A percentile compares a stretch with the other conserved stretches of the same genome.
Conservation (phyloP, 1,140 invertebrate species). For the Tachypleus tridentatus region DNA sequence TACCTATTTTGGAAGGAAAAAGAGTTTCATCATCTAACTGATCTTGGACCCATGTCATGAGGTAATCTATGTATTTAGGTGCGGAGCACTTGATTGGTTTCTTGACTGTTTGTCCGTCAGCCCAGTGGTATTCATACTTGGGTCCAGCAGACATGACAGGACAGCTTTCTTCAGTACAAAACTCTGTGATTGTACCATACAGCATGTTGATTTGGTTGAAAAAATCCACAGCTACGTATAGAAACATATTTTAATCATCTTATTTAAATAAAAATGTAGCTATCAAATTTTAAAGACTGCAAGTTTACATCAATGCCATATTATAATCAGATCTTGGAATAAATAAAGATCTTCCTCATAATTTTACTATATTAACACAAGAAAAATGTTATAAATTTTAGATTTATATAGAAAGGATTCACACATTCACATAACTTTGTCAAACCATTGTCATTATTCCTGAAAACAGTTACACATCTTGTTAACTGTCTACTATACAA, state of each 20-base stretch:
- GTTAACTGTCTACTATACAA: no score
- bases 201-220: conserved; percentile 99
- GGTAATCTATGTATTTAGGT: conserved; percentile 97
- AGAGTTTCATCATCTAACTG: conserved; percentile 96
- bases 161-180: conserved; percentile 96
- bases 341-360: no score
- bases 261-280: no score
- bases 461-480: no score
- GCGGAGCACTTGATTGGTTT: conserved; percentile 99
- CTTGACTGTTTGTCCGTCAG: conserved; percentile 94
- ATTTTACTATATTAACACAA: no score
- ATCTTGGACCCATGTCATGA: conserved; percentile 99
- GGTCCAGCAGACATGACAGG: conserved; percentile 90
- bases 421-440: no score
- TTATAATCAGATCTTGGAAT: no score
- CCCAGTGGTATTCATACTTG: conserved; percentile 99
- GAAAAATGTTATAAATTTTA: no score
- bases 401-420: no score
- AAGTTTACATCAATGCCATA: no score
- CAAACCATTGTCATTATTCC: no score
- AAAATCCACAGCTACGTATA: conserved; percentile 83
- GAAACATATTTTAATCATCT: neutral
- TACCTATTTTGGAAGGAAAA: conserved; percentile 98
- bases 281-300: no score
- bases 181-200: conserved; percentile 98